Evolutionary conservation across 30 jellyfish, hydroid and myxozoan species (phyloP), one percentile per base, ranked within the genome.

Genomic region (Aurelia aurita complex sp. Pacific): DNA sequence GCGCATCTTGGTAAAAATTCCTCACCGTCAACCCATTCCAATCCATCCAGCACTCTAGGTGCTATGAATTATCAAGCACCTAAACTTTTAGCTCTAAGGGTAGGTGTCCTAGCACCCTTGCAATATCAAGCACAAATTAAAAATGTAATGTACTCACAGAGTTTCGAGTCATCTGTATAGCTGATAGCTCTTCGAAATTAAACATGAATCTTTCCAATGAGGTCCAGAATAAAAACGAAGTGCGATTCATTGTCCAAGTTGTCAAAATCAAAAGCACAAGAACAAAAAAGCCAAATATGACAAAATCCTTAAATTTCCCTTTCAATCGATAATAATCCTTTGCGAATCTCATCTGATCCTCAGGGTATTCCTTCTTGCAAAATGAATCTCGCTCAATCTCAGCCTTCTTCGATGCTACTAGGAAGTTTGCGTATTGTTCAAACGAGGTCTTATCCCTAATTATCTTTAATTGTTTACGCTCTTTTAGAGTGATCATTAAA

Each of bases 381-480:
- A 83, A 83, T 4, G 46, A 55, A 8, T 76, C 72, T 17, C 65
- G 62, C 15, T 83, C 92, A 17, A 10, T 33, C 10, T 40, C 80
- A 16, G 92, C 92, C 36, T 52, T 79, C 73, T 73, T 83, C 34
- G 92, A 83, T 13, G 68, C 80, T 61, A 55, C 86, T 14, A 83
- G 65, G 14, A 69, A 19, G 32, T 35, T 34, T 12, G 80, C 11
- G 74, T 70, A 62, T 59, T 62, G 59, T 0, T 23, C 66, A 50
- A 83, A 83, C 19, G 85, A 16, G 19, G 65, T 35, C 51, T 74
- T 46, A 6, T 65, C 19, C 67, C 38, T 52, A 40, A 57, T 9
- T 14, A 0, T 14, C 13, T 72, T 55, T 38, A 83, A 57, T 67
- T 53, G 19, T 72, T 12, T 83, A 52, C 92, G 85, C 63, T 83